Percentiles rank a stretch among this genome's conserved stretches.
These are phyloP conservation scores for Xyliphius kryptos DNA, from an alignment of 2,113 vertebrate genomes.

Conservation along the genomic window DNA sequence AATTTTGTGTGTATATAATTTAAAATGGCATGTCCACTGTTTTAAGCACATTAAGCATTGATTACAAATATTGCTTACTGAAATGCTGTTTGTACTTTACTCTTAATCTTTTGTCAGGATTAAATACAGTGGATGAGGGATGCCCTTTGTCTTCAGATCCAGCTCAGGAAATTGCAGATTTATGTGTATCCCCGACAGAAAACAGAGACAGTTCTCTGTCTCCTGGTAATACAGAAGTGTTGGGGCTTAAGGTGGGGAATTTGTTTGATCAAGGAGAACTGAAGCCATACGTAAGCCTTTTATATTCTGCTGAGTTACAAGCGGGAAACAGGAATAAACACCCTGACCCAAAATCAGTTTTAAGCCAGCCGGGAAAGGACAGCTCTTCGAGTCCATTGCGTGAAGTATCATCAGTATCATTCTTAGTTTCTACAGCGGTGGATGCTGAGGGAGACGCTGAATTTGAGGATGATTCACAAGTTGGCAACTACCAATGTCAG, in stretches of 20 bases:
- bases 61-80: too few species aligned
- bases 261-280: conserved; percentile 33
- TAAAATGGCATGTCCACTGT: too few species aligned
- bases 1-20: too few species aligned
- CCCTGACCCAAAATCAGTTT: conserved; percentile 13
- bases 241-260: conserved; percentile 40
- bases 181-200: conserved; percentile 54
- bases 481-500: conserved; percentile 76
- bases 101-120: conserved; percentile 54
- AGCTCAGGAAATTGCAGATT: conserved; percentile 61
- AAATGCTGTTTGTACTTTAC: too few species aligned
- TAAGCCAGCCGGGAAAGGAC: conserved; percentile 36
- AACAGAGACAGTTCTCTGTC: conserved; percentile 46
- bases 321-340: conserved; percentile 53
- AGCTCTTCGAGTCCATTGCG: conserved; percentile 39
- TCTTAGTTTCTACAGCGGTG: conserved; percentile 50
- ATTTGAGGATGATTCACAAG: conserved; percentile 72
- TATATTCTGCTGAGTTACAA: conserved; percentile 36
- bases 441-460: conserved; percentile 60
- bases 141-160: conserved; percentile 57
- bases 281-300: conserved; percentile 42
- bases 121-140: conserved; percentile 65
- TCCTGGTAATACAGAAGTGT: conserved; percentile 23
- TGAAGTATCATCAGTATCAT: conserved; percentile 51
- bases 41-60: too few species aligned